Evolutionary conservation across 2,113 vertebrate species (phyloP).

Genomic region (Toxotes chatareus): DNA sequence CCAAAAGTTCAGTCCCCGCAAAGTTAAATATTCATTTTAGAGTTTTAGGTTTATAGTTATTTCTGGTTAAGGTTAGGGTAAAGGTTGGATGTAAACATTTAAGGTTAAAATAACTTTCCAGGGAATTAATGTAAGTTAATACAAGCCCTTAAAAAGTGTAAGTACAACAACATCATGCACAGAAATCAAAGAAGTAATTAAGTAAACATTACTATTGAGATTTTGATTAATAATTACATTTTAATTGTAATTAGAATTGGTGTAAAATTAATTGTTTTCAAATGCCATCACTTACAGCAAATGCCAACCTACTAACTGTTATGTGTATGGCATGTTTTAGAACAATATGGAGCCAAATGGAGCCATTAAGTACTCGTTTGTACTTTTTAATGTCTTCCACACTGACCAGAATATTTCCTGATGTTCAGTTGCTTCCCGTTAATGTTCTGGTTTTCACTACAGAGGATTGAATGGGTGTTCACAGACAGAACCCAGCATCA

Average conservation of each 20-base stretch:
- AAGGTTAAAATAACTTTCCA: slow-evolving; percentile 23
- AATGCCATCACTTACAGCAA: background rate
- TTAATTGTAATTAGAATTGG: background rate
- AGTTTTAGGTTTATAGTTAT: slow-evolving; percentile 17
- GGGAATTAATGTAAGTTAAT: slow-evolving; percentile 30
- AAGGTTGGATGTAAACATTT: slow-evolving; percentile 30
- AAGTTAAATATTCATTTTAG: background rate
- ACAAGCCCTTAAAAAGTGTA: background rate
- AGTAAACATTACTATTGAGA: background rate
- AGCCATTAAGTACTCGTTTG: slow-evolving; percentile 38
- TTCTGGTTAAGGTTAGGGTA: slow-evolving; percentile 11
- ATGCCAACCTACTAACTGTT: background rate
- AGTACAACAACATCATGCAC: background rate
- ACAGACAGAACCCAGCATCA: slow-evolving; percentile 12
- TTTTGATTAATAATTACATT: background rate
- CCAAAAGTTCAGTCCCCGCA: slow-evolving; percentile 2
- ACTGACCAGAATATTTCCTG: slow-evolving; percentile 47
- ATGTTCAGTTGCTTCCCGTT: slow-evolving; percentile 56
- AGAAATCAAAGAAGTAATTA: background rate
- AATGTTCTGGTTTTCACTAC: slow-evolving; percentile 15
- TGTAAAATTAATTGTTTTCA: background rate
- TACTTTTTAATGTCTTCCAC: slow-evolving; percentile 29
- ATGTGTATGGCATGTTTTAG: background rate
- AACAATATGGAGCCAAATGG: slow-evolving; percentile 24
- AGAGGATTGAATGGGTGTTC: background rate